Percentiles rank a stretch among this genome's conserved stretches.
Conservation (phyloP, 1,140 invertebrate genomes). For the Schlechtendalia chinensis region DNA sequence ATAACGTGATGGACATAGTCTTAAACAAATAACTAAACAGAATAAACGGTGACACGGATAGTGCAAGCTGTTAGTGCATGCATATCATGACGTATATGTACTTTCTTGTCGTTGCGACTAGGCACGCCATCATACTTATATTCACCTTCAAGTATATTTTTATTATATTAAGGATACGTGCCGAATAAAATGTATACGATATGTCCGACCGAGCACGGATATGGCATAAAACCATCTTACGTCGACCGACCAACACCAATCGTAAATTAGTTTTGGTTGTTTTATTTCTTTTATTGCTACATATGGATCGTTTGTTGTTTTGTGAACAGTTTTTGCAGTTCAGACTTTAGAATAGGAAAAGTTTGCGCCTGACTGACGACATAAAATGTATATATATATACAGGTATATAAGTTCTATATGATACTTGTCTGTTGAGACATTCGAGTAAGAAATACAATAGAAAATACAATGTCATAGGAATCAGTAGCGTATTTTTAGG, state of each 20-base stretch:
- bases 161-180: no score
- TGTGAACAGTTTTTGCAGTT: conserved; percentile 15
- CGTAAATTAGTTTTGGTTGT: conserved; percentile 15
- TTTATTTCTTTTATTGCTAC: conserved; percentile 8
- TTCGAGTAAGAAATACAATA: neutral
- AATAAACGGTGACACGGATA: no score
- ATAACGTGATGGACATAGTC: no score
- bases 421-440: conserved; percentile 10
- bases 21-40: no score
- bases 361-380: conserved; percentile 4
- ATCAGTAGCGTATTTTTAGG: conserved; percentile 11
- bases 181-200: no score
- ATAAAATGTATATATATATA: conserved; percentile 4
- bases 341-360: conserved; percentile 33
- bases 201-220: neutral
- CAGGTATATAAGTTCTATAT: conserved; percentile 22
- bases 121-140: no score
- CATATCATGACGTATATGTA: no score
- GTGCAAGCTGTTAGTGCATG: no score
- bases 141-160: no score
- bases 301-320: conserved; percentile 19
- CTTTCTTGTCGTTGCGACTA: no score
- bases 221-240: neutral
- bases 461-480: neutral
- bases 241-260: neutral